A percentile compares a stretch with the other conserved stretches of the same genome.
These are phyloP conservation scores for Ciconia maguari DNA, from an alignment of 2,113 vertebrate species.

Conservation along the genomic window DNA sequence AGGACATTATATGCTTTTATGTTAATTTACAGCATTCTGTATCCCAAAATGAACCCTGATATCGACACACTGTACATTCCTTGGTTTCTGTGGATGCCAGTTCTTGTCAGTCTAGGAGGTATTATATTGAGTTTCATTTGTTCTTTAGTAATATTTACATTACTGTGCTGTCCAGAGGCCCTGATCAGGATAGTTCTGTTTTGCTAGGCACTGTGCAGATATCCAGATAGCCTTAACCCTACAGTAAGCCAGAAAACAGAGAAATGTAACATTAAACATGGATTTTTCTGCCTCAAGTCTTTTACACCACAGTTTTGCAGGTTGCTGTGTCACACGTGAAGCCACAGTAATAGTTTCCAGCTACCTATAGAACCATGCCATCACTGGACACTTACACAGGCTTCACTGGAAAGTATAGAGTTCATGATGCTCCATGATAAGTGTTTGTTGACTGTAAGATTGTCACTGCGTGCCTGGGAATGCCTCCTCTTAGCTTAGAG, in stretches of 20 bases:
- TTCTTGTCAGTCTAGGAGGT: background rate
- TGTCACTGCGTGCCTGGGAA: background rate
- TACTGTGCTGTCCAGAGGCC: background rate
- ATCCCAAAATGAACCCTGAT: background rate
- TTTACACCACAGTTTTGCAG: background rate
- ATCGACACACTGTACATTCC: background rate
- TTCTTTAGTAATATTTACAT: slow-evolving; percentile 28
- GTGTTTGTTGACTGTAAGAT: background rate
- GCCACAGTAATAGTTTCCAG: fast-evolving
- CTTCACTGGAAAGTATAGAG: background rate
- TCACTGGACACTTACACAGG: background rate
- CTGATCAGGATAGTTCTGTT: background rate
- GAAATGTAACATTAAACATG: background rate
- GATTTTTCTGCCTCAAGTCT: background rate
- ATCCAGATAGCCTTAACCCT: background rate
- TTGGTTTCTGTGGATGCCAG: background rate
- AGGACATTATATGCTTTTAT: background rate
- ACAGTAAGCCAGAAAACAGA: background rate
- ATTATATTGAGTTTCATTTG: slow-evolving; percentile 37
- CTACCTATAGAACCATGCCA: fast-evolving
- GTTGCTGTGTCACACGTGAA: background rate
- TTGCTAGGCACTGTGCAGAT: background rate
- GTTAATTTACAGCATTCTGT: background rate
- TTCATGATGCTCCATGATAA: fast-evolving
- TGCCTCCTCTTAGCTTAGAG: background rate